Evolutionary conservation across 2,888 invertebrate species (phyloP).

Genomic region (Toxonevra muliebris): DNA sequence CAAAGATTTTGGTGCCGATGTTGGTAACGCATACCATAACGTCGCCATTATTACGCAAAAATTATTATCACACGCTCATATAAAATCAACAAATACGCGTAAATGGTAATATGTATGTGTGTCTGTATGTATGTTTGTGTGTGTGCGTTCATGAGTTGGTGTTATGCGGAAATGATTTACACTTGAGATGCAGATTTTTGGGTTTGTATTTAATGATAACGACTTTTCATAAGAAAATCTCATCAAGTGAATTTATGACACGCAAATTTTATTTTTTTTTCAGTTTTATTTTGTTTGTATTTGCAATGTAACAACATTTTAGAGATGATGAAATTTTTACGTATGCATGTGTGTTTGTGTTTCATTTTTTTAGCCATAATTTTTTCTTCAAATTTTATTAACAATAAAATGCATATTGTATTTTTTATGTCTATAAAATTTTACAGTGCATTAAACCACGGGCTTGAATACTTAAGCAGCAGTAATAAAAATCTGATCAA

Average conservation of each 20-base stretch:
- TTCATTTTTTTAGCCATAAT: too few species aligned
- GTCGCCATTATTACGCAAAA: constrained; percentile 58
- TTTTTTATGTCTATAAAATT: too few species aligned
- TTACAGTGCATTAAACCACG: too few species aligned
- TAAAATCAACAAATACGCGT: constrained; percentile 2
- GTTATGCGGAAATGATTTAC: constrained; percentile 14
- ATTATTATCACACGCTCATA: constrained; percentile 51
- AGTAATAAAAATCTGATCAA: too few species aligned
- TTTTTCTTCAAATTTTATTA: too few species aligned
- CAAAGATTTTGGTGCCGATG: constrained; percentile 40
- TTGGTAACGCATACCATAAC: constrained; percentile 33
- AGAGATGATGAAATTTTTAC: too few species aligned
- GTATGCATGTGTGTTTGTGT: too few species aligned
- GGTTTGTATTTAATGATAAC: constrained; percentile 42
- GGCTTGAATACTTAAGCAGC: too few species aligned
- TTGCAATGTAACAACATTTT: too few species aligned
- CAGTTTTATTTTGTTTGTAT: constrained; percentile 47
- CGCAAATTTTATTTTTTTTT: constrained; percentile 58
- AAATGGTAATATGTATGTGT: not conserved
- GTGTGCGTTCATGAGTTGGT: constrained; percentile 1
- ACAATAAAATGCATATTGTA: too few species aligned
- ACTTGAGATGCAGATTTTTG: constrained; percentile 16
- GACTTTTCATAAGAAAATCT: constrained; percentile 51
- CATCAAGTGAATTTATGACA: constrained; percentile 58
- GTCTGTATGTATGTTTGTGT: constrained; percentile 2